Base-by-base conservation (phyloP, 2,888 invertebrate genomes). In the Aquatica leii region DNA sequence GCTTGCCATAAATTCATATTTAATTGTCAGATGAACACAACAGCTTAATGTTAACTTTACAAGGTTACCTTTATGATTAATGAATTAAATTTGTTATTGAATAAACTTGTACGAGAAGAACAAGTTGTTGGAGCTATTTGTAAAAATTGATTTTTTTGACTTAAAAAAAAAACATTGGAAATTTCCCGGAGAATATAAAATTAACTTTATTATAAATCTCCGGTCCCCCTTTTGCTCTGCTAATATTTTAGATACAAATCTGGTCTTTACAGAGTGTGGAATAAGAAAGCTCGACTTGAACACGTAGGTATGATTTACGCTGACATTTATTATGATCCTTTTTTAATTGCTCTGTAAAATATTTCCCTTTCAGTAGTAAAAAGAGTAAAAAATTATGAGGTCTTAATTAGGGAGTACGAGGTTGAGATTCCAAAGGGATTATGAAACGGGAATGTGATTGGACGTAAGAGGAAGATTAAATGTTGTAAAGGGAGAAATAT, bases 331-430 rank as follows among this genome's bases (percentile, higher is more conserved):
- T 71, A 71, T 71, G 71, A 72, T 72, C 73, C 73, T 73, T 73
- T 75, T 75, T 75, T 75, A 75, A 74, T 75, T 73, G 75, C 70
- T 62, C 68, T 66, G 70, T 75, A 73, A 75, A 75, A 72, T 75
- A 75, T 73, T 69, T 62, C 71, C 66, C 69, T 68, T 71, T 71
- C 70, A 69, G 67, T 65, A 63, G 65, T 64, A 68, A 65, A 66
- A 65, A 67, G 65, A 58, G 66, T 65, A 71, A 75, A 77, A 76
- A 78, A 73, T 76, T 76, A 78, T 76, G 77, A 76, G 75, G 74
- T 75, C 76, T 76, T 78, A 78, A 78, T 78, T 78, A 76, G 77
- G 72, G 74, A 74, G 73, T 72, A 67, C 69, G 69, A 71, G 67
- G 62, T 48, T 59, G 67, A 72, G 71, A 73, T 73, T 61, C 71